phyloP scores from a whole-genome alignment of 2,797 vertebrate species.

The Pempheris klunzingeri region DNA sequence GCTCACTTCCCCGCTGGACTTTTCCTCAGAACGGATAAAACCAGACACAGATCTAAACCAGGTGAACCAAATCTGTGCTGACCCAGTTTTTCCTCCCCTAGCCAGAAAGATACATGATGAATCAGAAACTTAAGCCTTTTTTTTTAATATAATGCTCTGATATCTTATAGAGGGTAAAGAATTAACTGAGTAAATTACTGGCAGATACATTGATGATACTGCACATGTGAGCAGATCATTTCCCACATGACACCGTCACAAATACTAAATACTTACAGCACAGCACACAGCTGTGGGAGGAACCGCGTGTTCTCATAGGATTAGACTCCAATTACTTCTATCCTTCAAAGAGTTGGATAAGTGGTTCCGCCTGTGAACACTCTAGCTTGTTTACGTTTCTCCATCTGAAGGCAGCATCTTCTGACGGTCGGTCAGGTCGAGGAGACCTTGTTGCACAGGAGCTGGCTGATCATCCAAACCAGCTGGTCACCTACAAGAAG shows the following conservation, averaged over 20 bases:
- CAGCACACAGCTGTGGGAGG: conserved; percentile 35
- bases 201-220: neutral
- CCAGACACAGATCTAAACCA: neutral
- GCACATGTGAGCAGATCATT: neutral
- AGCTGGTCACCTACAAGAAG: conserved; percentile 23
- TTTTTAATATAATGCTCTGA: neutral
- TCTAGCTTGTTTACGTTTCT: conserved; percentile 27
- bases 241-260: neutral
- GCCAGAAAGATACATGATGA: neutral
- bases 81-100: neutral
- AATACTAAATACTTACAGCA: conserved; percentile 53
- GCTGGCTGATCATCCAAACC: conserved; percentile 9
- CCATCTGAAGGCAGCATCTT: conserved; percentile 42
- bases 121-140: neutral
- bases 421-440: conserved; percentile 15
- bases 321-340: neutral
- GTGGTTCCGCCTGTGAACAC: neutral
- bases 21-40: conserved; percentile 15
- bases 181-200: neutral
- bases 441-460: neutral
- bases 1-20: conserved; percentile 24
- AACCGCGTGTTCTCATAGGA: conserved; percentile 37
- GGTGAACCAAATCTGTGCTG: neutral
- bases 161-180: neutral
- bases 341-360: conserved; percentile 12